A percentile compares a stretch with the other conserved stretches of the same genome.
Conservation (phyloP, 1,140 invertebrate species). For the Copidosoma floridanum region DNA sequence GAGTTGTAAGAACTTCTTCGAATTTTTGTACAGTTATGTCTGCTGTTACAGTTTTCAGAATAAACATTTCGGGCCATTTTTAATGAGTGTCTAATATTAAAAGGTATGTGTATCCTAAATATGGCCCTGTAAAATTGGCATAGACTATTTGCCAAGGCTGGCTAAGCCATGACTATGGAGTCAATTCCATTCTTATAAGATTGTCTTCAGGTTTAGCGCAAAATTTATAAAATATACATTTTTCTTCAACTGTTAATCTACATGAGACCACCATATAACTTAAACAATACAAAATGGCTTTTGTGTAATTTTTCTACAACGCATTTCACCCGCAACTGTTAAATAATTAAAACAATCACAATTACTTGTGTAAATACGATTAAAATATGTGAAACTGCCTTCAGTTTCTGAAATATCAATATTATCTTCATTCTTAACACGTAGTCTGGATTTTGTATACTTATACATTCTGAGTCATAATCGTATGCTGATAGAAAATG, state of each 20-base stretch:
- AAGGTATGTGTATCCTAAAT: too few species aligned
- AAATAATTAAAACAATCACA: neutral
- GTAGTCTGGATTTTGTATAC: slow-evolving; percentile 28
- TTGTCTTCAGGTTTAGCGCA: slow-evolving; percentile 29
- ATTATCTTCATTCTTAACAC: neutral
- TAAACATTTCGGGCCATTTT: too few species aligned
- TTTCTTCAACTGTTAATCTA: slow-evolving; percentile 48
- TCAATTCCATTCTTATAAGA: too few species aligned
- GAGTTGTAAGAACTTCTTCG: too few species aligned
- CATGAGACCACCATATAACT: slow-evolving; percentile 49
- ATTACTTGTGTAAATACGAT: neutral
- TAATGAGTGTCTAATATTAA: too few species aligned
- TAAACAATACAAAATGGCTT: slow-evolving; percentile 47
- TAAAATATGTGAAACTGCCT: neutral
- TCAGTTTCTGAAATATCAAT: neutral
- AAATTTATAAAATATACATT: slow-evolving; percentile 34
- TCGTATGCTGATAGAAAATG: slow-evolving; percentile 34
- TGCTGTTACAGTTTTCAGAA: too few species aligned
- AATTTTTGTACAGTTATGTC: too few species aligned
- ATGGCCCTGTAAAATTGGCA: too few species aligned
- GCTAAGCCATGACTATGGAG: too few species aligned
- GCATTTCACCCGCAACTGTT: neutral
- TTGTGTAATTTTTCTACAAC: slow-evolving; percentile 39
- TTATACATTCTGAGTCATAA: slow-evolving; percentile 29
- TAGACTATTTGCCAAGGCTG: too few species aligned